These are phyloP conservation scores for Rhinella marina DNA, from an alignment of 2,797 vertebrate genomes.

Conservation along the genomic window DNA sequence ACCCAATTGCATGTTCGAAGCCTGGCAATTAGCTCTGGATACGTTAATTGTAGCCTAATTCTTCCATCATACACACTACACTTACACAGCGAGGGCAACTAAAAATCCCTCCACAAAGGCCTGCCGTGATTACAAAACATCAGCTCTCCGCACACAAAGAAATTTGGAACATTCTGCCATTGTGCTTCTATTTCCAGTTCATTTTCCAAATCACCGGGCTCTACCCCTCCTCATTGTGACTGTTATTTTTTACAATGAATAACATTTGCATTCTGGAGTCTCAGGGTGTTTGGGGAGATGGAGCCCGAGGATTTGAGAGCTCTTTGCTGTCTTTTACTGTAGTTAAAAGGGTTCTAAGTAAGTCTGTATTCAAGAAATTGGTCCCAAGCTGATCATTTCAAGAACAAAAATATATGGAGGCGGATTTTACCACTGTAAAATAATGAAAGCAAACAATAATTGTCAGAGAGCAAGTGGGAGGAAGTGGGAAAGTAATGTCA, in stretches of 20 bases:
- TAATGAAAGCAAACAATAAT: constrained; percentile 14
- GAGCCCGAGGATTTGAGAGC: not conserved
- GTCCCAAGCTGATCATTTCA: constrained; percentile 28
- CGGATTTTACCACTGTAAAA: constrained; percentile 18
- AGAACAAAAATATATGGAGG: constrained; percentile 1
- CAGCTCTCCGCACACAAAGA: constrained; percentile 17
- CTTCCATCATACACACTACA: constrained; percentile 47
- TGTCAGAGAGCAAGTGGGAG: constrained; percentile 16
- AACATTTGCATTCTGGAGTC: constrained; percentile 31
- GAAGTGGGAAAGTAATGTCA: constrained; percentile 14
- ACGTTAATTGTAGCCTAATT: constrained; percentile 54
- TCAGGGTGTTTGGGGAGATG: not conserved
- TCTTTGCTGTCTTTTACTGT: constrained; percentile 6
- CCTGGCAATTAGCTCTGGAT: constrained; percentile 54
- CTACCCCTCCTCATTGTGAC: not conserved
- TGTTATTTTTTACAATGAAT: constrained; percentile 15
- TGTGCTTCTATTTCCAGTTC: constrained; percentile 50
- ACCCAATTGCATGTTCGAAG: constrained; percentile 40
- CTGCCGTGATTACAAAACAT: constrained; percentile 37
- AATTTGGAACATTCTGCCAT: constrained; percentile 28
- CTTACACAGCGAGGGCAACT: constrained; percentile 48
- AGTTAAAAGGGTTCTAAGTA: constrained; percentile 18
- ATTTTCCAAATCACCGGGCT: constrained; percentile 40
- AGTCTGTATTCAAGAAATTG: constrained; percentile 16
- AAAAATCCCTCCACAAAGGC: constrained; percentile 39